Conservation (phyloP, 92 coral and sea anemone species). For the Muricea muricata region DNA sequence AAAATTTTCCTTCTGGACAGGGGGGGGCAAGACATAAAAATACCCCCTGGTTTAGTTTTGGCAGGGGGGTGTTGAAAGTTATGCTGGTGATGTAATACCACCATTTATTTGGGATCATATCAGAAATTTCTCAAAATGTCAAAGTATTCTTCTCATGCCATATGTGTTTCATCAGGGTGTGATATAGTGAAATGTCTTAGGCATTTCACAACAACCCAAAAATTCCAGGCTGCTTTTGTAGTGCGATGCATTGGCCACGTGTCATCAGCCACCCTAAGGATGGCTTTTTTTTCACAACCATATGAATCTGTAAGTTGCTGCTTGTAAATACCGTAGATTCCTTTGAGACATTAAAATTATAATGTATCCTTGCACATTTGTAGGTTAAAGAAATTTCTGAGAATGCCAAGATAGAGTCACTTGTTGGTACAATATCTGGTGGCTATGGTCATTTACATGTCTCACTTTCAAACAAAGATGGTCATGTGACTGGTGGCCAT, state of each 20-base stretch:
- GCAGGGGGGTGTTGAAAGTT: too few relatives aligned
- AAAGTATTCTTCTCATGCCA: background rate
- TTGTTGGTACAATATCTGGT: slow-evolving; percentile 22
- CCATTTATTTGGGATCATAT: too few relatives aligned
- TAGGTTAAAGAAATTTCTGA: background rate
- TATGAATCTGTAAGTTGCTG: slow-evolving; percentile 14
- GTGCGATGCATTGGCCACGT: slow-evolving; percentile 7
- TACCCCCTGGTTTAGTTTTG: too few relatives aligned
- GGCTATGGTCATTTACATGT: slow-evolving; percentile 27
- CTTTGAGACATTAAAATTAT: too few relatives aligned
- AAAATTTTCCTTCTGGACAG: background rate
- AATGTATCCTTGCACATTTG: too few relatives aligned
- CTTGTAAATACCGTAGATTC: background rate
- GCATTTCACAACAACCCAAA: background rate
- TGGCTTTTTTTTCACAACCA: slow-evolving; percentile 1
- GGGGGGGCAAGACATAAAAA: background rate
- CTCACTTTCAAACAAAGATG: background rate
- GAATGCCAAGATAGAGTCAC: background rate
- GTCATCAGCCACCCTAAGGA: background rate
- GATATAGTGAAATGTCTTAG: slow-evolving; percentile 13
- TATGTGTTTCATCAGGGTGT: background rate
- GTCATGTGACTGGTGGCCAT: slow-evolving; percentile 10
- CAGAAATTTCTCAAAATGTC: slow-evolving; percentile 4
- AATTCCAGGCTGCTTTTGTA: slow-evolving; percentile 17
- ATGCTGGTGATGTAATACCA: too few relatives aligned